Evolutionary conservation across 2,113 vertebrate genomes (phyloP).

Genomic region (Oreochromis tanganicae): DNA sequence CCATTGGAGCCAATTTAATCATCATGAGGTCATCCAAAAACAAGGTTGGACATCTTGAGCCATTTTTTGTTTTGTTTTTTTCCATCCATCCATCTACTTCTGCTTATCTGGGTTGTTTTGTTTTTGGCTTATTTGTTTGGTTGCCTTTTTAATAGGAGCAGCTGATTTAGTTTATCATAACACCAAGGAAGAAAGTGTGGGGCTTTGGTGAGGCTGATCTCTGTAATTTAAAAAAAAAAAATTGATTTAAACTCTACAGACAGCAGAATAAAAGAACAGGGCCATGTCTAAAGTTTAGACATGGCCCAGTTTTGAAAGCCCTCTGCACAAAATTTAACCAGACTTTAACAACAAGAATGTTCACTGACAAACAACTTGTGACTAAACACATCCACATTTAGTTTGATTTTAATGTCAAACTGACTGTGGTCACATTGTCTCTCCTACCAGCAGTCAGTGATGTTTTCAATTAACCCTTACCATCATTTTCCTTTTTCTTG

Average conservation of each 20-base stretch:
- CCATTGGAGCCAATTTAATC: background rate
- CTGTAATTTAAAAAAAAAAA: fast-evolving
- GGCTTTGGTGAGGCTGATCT: background rate
- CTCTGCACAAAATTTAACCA: background rate
- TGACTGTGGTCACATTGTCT: background rate
- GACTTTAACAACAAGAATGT: background rate
- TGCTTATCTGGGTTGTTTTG: background rate
- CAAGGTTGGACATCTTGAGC: background rate
- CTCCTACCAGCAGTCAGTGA: background rate
- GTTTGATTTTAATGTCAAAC: background rate
- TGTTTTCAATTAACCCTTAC: background rate
- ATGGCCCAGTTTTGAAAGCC: background rate
- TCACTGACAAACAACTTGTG: background rate
- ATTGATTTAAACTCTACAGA: background rate
- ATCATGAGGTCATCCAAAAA: fast-evolving
- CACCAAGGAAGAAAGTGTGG: background rate
- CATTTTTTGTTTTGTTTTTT: background rate
- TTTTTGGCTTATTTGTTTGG: background rate
- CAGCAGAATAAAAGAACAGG: background rate
- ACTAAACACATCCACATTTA: background rate
- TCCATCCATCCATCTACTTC: background rate
- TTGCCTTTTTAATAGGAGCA: background rate
- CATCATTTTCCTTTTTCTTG: background rate
- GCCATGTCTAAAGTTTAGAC: background rate
- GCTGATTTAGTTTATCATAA: background rate